Conservation (phyloP, 2,113 vertebrate genomes). For the Boleophthalmus pectinirostris region DNA sequence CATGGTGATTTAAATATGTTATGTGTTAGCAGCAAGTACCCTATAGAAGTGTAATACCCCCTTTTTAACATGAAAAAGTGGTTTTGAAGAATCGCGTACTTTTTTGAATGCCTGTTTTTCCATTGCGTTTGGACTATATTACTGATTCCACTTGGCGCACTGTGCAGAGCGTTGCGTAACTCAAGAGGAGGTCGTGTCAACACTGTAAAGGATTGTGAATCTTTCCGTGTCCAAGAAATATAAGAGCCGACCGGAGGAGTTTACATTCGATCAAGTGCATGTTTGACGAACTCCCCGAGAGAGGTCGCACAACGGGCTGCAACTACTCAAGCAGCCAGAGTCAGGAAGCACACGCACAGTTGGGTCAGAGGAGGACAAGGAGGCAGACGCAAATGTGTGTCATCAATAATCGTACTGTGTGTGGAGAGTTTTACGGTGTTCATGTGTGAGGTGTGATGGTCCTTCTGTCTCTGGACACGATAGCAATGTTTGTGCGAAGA, state of each 20-base stretch:
- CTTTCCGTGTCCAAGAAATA: slow-evolving; percentile 44
- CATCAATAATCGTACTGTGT: background rate
- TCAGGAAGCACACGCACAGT: background rate
- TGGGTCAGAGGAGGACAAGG: slow-evolving; percentile 1
- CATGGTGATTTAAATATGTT: no score
- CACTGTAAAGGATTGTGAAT: slow-evolving; percentile 42
- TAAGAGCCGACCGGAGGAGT: slow-evolving; percentile 35
- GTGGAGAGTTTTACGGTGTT: background rate
- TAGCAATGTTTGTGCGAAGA: no score
- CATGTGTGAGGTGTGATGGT: background rate
- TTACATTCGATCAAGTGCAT: slow-evolving; percentile 45
- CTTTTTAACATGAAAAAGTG: background rate
- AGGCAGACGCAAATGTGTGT: background rate
- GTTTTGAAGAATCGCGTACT: background rate
- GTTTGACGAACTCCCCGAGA: slow-evolving; percentile 45
- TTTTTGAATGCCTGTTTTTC: slow-evolving; percentile 16
- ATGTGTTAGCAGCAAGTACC: no score
- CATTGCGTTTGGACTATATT: slow-evolving; percentile 3
- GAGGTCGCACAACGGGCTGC: slow-evolving; percentile 12
- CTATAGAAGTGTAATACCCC: no score
- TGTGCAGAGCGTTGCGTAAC: slow-evolving; percentile 19
- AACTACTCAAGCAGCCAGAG: background rate
- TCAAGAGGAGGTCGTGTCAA: slow-evolving; percentile 46
- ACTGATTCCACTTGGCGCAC: slow-evolving; percentile 2
- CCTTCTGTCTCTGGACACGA: background rate